phyloP scores from a whole-genome alignment of 2,888 invertebrate genomes.

The Pilophorus perplexus region DNA sequence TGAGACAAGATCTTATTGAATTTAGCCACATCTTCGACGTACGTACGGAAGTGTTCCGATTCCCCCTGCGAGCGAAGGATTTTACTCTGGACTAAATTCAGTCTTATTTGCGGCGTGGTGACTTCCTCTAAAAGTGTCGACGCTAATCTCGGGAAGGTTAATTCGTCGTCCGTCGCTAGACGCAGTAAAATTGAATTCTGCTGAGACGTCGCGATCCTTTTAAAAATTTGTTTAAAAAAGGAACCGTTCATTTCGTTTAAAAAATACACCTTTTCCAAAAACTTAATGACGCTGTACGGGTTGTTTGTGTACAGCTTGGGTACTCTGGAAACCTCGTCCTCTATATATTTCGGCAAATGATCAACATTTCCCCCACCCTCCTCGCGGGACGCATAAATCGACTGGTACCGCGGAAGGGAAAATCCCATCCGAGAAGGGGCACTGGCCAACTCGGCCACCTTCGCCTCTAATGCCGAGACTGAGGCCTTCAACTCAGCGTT shows the following conservation, averaged over 20 bases:
- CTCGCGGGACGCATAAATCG: not conserved
- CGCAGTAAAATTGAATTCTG: slow-evolving; percentile 19
- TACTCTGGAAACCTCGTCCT: not conserved
- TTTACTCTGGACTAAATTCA: slow-evolving; percentile 20
- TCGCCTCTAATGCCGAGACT: too few relatives aligned
- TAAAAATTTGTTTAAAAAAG: not conserved
- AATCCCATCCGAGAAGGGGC: too few relatives aligned
- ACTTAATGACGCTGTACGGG: not conserved
- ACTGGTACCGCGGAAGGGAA: slow-evolving; percentile 19
- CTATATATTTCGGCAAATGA: not conserved
- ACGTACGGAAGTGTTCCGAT: not conserved
- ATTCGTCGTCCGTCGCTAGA: not conserved
- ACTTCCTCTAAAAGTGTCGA: slow-evolving; percentile 8
- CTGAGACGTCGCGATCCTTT: not conserved
- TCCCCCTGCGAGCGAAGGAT: not conserved
- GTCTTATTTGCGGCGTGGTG: slow-evolving; percentile 4
- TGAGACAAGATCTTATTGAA: slow-evolving; percentile 4
- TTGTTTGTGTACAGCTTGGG: not conserved
- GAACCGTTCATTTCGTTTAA: not conserved
- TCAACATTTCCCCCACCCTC: not conserved
- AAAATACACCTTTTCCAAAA: not conserved
- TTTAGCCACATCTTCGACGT: slow-evolving; percentile 8
- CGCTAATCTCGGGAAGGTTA: not conserved
- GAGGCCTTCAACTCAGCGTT: too few relatives aligned
- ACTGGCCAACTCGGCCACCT: too few relatives aligned